Evolutionary conservation across 2,888 invertebrate genomes (phyloP), one percentile per base, ranked within the genome.

Genomic region (Drosophila suboccidentalis): DNA sequence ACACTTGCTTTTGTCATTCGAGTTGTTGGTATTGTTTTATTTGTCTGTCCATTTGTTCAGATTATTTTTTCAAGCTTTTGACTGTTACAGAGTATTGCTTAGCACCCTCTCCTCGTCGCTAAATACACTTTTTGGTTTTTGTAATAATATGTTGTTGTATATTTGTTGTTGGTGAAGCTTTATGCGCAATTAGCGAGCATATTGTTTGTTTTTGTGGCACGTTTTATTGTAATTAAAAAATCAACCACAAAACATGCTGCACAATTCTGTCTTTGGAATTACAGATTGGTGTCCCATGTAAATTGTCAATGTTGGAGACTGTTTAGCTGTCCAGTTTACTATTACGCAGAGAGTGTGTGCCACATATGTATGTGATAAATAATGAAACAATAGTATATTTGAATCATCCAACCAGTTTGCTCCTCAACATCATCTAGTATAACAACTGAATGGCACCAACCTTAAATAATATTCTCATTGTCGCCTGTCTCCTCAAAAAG

Each of bases 151-250:
- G n/a, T n/a, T n/a, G n/a, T n/a, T 60, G 38, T 50, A 5, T 38
- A 51, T 70, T 59, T 70, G 44, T 59, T 44, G 62, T 73, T 75
- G 72, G 53, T 68, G 43, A 55, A 71, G 75, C 71, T 74, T 86
- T 79, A 77, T 76, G 79, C 78, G 87, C 89, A 88, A 86, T 89
- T 89, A 87, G 86, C 57, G 80, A 39, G 67, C 74, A 70, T 71
- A 82, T 89, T 87, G 87, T 89, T 80, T 80, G 65, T 75, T 78
- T 83, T 79, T 77, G 87, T 85, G 80, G 73, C 84, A 84, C 88
- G 88, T 86, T 84, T 87, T 77, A 59, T 69, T 82, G 84, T 84
- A 84, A 84, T 84, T 87, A 84, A 87, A 85, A 86, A 85, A 81
- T 73, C 58, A 69, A 47, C 32, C 39, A 9, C 47, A 51, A 61